A percentile compares a stretch with the other conserved stretches of the same genome.
These are phyloP conservation scores for Anguilla pacifica DNA, from an alignment of 2,797 vertebrate species.

Conservation along the genomic window DNA sequence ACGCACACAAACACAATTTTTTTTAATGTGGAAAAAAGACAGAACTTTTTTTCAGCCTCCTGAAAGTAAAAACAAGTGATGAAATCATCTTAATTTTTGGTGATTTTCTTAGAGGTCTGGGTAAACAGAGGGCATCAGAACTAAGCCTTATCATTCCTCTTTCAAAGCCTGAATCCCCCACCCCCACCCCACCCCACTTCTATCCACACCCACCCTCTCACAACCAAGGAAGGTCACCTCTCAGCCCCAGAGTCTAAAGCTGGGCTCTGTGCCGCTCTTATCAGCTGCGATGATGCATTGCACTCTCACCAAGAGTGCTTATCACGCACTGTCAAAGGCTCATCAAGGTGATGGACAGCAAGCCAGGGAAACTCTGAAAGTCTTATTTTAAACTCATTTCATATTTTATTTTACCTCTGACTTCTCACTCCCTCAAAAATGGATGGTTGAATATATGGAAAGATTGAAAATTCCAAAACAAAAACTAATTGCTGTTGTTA, in stretches of 20 bases:
- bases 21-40: neutral
- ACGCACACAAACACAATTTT: neutral
- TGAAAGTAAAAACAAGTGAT: neutral
- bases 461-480: neutral
- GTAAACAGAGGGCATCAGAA: neutral
- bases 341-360: slow-evolving; percentile 25
- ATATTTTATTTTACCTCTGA: neutral
- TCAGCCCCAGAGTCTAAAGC: neutral
- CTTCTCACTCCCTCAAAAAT: neutral
- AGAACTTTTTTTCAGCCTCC: neutral
- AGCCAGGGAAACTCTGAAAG: neutral
- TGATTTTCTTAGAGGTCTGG: neutral
- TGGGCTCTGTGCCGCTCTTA: neutral
- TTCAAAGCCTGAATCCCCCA: neutral
- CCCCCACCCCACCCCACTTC: neutral
- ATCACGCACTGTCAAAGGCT: slow-evolving; percentile 18
- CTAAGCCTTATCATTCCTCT: neutral
- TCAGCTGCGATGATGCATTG: neutral
- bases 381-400: slow-evolving; percentile 5
- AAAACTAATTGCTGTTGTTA: neutral
- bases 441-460: neutral
- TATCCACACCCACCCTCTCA: neutral
- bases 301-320: neutral
- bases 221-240: neutral
- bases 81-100: neutral